phyloP scores from a whole-genome alignment of 2,888 invertebrate species.

The Stenurella melanura region DNA sequence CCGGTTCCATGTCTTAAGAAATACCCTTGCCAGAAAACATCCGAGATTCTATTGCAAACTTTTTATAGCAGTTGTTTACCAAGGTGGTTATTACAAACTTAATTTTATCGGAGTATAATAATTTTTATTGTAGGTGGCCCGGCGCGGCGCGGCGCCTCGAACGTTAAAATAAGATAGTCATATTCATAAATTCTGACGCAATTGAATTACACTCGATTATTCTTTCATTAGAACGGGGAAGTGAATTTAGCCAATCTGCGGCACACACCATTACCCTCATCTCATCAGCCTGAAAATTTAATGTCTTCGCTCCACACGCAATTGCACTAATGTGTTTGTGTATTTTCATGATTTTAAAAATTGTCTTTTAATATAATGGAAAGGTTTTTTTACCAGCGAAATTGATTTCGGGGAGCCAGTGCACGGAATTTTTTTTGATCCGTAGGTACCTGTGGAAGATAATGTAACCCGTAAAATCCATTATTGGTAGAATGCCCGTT shows the following conservation, averaged over 20 bases:
- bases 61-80: not conserved
- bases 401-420: not conserved
- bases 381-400: constrained; percentile 1
- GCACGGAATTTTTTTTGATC: constrained; percentile 8
- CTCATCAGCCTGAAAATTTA: constrained; percentile 72
- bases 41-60: too few relatives aligned
- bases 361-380: constrained; percentile 41
- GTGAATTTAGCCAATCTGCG: constrained; percentile 70
- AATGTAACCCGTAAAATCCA: constrained; percentile 22
- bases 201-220: constrained; percentile 56
- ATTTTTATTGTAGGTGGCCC: not conserved
- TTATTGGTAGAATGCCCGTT: constrained; percentile 46
- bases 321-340: constrained; percentile 70
- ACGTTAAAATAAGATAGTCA: constrained; percentile 18
- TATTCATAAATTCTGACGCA: constrained; percentile 39
- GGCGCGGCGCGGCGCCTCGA: not conserved
- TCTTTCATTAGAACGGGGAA: constrained; percentile 66
- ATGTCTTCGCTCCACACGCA: constrained; percentile 71
- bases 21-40: too few relatives aligned
- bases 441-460: constrained; percentile 7
- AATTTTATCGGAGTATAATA: constrained; percentile 36
- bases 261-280: constrained; percentile 72
- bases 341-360: constrained; percentile 65
- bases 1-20: too few relatives aligned
- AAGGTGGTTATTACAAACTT: not conserved